Evolutionary conservation across 2,888 invertebrate genomes (phyloP).

Genomic region (Colletes collaris): DNA sequence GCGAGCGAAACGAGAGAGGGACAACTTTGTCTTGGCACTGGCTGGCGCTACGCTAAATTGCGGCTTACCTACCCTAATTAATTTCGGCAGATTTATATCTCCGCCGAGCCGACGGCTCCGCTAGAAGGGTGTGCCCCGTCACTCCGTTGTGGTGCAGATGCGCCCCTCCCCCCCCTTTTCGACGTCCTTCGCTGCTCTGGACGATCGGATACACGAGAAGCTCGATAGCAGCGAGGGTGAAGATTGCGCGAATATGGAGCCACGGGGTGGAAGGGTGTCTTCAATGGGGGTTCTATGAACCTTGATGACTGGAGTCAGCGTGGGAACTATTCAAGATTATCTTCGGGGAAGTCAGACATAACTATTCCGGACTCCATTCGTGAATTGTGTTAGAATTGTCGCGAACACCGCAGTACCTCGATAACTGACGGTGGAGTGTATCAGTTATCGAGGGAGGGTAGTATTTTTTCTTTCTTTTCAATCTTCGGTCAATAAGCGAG

Average conservation of each 20-base stretch:
- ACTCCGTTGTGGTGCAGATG: slow-evolving; percentile 47
- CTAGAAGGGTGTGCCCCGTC: slow-evolving; percentile 37
- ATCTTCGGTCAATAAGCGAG: no score
- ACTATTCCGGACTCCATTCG: no score
- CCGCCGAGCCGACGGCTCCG: slow-evolving; percentile 35
- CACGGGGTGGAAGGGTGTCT: not conserved
- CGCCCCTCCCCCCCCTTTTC: slow-evolving; percentile 16
- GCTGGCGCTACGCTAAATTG: slow-evolving; percentile 67
- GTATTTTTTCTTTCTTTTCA: no score
- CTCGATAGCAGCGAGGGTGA: not conserved
- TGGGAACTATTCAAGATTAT: not conserved
- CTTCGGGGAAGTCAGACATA: not conserved
- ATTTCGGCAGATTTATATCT: slow-evolving; percentile 72
- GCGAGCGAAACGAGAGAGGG: slow-evolving; percentile 41
- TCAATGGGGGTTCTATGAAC: not conserved
- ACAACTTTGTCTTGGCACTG: slow-evolving; percentile 64
- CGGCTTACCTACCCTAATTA: slow-evolving; percentile 76
- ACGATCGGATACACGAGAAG: not conserved
- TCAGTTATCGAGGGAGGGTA: no score
- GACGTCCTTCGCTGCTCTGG: slow-evolving; percentile 9
- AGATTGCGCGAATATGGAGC: not conserved
- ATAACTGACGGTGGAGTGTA: no score
- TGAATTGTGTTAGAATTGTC: no score
- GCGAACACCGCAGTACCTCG: no score
- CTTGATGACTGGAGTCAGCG: not conserved